Base-by-base conservation (phyloP, 2,113 vertebrate genomes). In the Trematomus loennbergii region DNA sequence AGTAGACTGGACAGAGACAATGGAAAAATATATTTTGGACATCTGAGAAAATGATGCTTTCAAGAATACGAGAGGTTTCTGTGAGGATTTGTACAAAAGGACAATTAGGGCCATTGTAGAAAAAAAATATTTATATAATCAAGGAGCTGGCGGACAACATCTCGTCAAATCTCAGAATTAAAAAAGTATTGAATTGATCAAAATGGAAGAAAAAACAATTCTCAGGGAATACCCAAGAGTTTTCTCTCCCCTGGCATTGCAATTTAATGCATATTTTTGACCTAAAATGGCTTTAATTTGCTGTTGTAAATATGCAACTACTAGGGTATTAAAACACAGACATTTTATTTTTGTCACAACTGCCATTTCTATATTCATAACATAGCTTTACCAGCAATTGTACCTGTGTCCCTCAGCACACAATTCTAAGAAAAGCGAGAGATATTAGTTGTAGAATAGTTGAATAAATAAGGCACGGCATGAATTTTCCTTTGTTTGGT, bases 1-100 rank as follows among this genome's bases (percentile, higher is more conserved):
- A 96, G 64, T 97, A 99, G 75, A 99, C 98, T 99, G 87, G 5
- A 68, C 4, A 45, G 71, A 85, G 20, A 82, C 50, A 68, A 40
- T 1, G 3, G 29, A 13, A 64, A 18, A 63, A 76, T 55, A n/a
- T n/a, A 50, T 64, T 59, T 55, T 71, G 10, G 1, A 29, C 17
- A 13, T 40, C 36, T 48, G 25, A n/a, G n/a, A 3, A 10, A 49
- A 36, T 46, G 25, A 81, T 17, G 79, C 22, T 57, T 22, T 68
- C 12, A 52, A 18, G 22, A 77, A 58, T 40, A 33, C 8, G 40
- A 3, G 22, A 49, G 15, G 6, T 54, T 46, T 63, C 58, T 57
- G 57, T 13, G 22, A 60, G 36, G 15, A 72, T 79, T 17, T 63
- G 16, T 9, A 50, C 29, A 29, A 29, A 40, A 8, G 6, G 36